Percentiles rank a stretch among this genome's conserved stretches.
Conservation (phyloP, 2,797 vertebrate genomes). For the Bucorvus abyssinicus region DNA sequence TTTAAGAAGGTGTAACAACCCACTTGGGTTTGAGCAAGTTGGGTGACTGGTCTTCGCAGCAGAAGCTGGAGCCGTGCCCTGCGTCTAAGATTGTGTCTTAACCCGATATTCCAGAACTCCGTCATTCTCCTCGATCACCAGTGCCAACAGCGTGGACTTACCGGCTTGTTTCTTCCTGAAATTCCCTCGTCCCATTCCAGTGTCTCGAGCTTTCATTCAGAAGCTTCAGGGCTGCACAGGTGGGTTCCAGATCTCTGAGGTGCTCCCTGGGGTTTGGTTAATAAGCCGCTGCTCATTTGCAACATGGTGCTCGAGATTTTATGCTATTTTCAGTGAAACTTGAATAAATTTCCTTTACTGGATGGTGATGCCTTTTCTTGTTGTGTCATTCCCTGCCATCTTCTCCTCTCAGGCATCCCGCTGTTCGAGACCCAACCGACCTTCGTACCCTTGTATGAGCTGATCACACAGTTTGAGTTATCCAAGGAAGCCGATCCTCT, state of each 20-base stretch:
- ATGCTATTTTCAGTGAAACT: neutral
- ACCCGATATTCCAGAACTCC: conserved; percentile 82
- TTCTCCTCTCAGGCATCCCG: conserved; percentile 83
- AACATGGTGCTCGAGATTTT: fast-evolving
- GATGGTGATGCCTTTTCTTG: too few species aligned
- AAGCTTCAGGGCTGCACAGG: conserved; percentile 90
- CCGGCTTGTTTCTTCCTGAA: conserved; percentile 98
- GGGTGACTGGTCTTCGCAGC: neutral
- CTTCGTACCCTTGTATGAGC: conserved; percentile 88
- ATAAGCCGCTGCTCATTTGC: neutral
- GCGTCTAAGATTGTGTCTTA: neutral
- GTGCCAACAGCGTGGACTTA: conserved; percentile 97
- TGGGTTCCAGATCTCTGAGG: conserved; percentile 43
- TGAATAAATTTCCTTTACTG: neutral
- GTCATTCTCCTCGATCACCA: conserved; percentile 93
- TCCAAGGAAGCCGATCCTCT: conserved; percentile 81
- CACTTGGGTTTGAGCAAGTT: neutral
- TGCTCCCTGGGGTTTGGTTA: neutral
- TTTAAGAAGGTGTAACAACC: neutral
- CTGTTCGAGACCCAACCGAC: conserved; percentile 86
- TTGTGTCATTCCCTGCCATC: neutral
- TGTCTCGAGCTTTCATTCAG: conserved; percentile 92
- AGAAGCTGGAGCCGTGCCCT: neutral
- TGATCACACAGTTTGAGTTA: conserved; percentile 91
- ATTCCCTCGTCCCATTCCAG: conserved; percentile 92